Evolutionary conservation across 2,113 vertebrate genomes (phyloP).

Genomic region (Nothoprocta pentlandii): DNA sequence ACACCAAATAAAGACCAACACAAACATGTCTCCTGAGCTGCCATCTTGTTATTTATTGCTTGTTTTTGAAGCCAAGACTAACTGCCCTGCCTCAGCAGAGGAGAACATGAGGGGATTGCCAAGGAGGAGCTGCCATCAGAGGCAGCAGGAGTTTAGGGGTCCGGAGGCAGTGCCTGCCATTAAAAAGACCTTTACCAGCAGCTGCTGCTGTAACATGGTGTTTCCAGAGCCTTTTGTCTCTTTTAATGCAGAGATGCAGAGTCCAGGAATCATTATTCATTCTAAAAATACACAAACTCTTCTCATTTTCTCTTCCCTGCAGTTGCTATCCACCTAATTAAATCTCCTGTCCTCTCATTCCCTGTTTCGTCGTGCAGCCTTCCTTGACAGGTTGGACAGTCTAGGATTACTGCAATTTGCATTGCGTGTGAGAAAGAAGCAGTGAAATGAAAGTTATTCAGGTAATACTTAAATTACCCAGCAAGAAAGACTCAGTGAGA

Average conservation of each 20-base stretch:
- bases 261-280: neutral
- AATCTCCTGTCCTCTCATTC: neutral
- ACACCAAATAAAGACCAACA: neutral
- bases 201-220: accelerated
- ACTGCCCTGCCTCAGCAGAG: neutral
- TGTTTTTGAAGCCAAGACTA: neutral
- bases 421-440: neutral
- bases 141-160: neutral
- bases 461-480: neutral
- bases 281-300: accelerated
- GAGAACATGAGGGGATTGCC: neutral
- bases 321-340: neutral
- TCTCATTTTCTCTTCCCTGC: neutral
- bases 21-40: neutral
- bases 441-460: neutral
- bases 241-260: neutral
- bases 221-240: neutral
- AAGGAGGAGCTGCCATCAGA: neutral
- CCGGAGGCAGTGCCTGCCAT: neutral
- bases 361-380: neutral
- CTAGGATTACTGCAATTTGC: neutral
- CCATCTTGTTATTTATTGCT: neutral
- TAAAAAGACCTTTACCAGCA: neutral
- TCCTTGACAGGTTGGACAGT: neutral
- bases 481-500: neutral